Base-by-base conservation (phyloP, 2,113 vertebrate genomes). In the Bos indicus region DNA sequence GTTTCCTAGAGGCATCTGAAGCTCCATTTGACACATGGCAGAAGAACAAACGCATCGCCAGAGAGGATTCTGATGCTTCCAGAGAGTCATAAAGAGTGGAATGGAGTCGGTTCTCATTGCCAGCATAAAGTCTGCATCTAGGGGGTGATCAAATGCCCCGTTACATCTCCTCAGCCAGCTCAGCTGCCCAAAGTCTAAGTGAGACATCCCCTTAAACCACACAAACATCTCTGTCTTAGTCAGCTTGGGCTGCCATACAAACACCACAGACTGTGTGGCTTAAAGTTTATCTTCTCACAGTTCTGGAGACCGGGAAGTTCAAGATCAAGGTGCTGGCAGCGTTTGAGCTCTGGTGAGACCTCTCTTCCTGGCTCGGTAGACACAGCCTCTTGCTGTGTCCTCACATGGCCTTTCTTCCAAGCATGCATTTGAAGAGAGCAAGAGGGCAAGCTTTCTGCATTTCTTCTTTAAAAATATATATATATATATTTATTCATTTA, bases 31-130 rank as follows among this genome's bases (percentile, higher is more conserved):
- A 74, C 52, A 64, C 71, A 51, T 54, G 51, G 59, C 64, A 71
- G 80, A 91, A 62, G 67, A 84, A 48, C 36, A 96, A 80, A 80
- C 3, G 36, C 28, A 16, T 83, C 56, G 12, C 80, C 89, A 92
- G 71, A 91, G 82, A 94, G 59, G 43, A 88, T 81, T 80, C 30
- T 17, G 74, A 64, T 36, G 33, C n/a, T 96, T 92, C 83, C 82
- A 77, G 74, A 67, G 71, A 96, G 43, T 91, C 78, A 74, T 48
- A 62, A 84, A 78, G 48, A 90, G 52, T 74, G 28, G 33, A 95
- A 90, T 57, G 71, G n/a, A 60, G 51, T 36, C 21, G 1, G 14
- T 30, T 94, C 21, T 71, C 56, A 67, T 8, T 43, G 54, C 57
- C 96, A 90, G 54, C 26, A 60, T 28, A 3, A 90, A 88, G 85